phyloP scores from a whole-genome alignment of 2,113 vertebrate genomes.

The Cebus imitator region DNA sequence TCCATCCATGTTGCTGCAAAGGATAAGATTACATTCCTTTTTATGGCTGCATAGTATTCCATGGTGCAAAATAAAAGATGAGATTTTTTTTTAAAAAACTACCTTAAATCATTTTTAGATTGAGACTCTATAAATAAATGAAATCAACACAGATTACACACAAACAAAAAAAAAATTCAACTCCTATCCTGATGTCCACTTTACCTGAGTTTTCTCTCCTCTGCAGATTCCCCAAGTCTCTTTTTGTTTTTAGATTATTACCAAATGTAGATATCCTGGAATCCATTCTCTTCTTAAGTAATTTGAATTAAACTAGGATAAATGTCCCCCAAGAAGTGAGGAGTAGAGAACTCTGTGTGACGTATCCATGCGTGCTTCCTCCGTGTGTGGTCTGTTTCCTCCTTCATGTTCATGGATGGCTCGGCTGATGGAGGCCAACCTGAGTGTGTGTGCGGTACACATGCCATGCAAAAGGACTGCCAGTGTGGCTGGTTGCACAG shows the following conservation, averaged over 20 bases:
- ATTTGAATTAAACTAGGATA: neutral
- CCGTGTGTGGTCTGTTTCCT: rapidly evolving
- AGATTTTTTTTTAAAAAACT: too few relatives aligned
- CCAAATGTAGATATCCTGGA: neutral
- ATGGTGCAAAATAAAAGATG: too few relatives aligned
- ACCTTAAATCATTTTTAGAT: too few relatives aligned
- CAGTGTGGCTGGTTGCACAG: rapidly evolving
- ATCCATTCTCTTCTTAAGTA: neutral
- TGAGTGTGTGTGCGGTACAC: rapidly evolving
- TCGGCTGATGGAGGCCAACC: neutral
- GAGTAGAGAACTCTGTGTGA: neutral
- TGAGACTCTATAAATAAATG: too few relatives aligned
- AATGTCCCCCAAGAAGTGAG: neutral
- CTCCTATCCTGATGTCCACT: neutral
- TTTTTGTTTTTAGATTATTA: neutral
- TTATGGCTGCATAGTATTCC: too few relatives aligned
- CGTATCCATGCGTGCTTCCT: too few relatives aligned
- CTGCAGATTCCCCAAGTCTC: rapidly evolving
- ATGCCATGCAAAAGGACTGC: rapidly evolving
- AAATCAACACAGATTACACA: too few relatives aligned
- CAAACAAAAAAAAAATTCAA: neutral
- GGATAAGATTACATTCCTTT: too few relatives aligned
- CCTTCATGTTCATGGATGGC: too few relatives aligned
- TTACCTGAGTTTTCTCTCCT: too few relatives aligned
- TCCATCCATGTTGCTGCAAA: too few relatives aligned